Evolutionary conservation across 2,797 vertebrate species (phyloP), one percentile per base, ranked within the genome.

Genomic region (Poeciliopsis infans): DNA sequence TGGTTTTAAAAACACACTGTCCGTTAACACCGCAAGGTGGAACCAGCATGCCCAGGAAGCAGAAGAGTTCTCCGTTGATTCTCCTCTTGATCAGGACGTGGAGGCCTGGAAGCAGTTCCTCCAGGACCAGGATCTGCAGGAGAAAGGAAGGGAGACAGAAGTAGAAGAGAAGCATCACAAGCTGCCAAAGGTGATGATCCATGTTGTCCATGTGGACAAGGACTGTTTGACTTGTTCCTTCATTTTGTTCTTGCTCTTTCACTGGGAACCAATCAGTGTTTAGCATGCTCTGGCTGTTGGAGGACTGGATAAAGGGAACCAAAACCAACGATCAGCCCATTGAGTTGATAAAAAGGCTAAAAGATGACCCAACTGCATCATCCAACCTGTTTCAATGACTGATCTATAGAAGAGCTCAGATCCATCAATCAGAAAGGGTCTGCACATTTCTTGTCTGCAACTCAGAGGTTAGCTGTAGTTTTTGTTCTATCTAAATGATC

Each of bases 151-250:
- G 46, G 13, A 47, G 47, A 36, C 36, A 49, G 47, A 49, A 2
- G 5, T 7, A 18, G 46, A 20, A 20, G 47, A 7, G 16, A 49
- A 0, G 4, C 0, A 47, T 39, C 36, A 47, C 15, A 47, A 18
- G 47, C 5, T 49, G 47, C 47, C 18, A 49, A 49, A 49, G 6
- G 49, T 51, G 18, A 51, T 0, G 18, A 51, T 49, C 47, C 18
- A 47, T 49, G 16, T 49, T 18, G 47, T 15, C 16, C 47, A 6
- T 49, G 5, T 49, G 41, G 41, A 72, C 12, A 28, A 59, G 4
- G 41, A 75, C 74, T 64, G 15, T 28, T 75, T 43, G 57, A 75
- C 57, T 36, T 64, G 74, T 75, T 75, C 74, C 57, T 64, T 8
- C 39, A 0, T 41, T 41, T 41, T 41, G 39, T 41, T 7, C 39